phyloP scores from a whole-genome alignment of 2,888 invertebrate species.

The Metallyticus violacea region DNA sequence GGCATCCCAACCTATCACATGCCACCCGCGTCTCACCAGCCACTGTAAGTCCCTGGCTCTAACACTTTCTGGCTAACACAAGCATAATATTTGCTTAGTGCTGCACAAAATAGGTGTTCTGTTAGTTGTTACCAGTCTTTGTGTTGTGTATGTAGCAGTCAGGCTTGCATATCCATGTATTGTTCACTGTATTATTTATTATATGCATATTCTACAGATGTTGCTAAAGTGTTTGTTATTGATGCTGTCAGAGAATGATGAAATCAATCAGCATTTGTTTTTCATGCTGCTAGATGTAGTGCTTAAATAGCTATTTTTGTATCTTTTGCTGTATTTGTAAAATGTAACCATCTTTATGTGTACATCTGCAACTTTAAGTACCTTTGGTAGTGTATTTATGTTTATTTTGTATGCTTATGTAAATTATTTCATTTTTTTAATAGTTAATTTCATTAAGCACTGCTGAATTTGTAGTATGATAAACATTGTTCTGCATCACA shows the following conservation, averaged over 20 bases:
- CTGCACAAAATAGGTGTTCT: conserved; percentile 8
- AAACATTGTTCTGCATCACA: not conserved
- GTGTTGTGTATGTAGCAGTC: not conserved
- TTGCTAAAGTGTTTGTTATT: not conserved
- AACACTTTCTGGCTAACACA: conserved; percentile 5
- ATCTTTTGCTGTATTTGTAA: not conserved
- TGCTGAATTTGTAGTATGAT: not conserved
- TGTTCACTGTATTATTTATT: too few species aligned
- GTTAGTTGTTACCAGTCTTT: not conserved
- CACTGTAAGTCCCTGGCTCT: conserved; percentile 67
- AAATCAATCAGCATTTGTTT: not conserved
- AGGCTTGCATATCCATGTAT: not conserved
- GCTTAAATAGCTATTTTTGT: not conserved
- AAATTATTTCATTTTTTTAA: not conserved
- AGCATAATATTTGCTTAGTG: conserved; percentile 12
- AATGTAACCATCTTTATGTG: not conserved
- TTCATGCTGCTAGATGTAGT: not conserved
- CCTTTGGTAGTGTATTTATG: not conserved
- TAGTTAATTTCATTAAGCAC: not conserved
- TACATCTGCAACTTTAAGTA: not conserved
- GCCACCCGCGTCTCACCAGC: conserved; percentile 84
- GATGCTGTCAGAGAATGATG: not conserved
- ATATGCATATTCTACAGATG: not conserved
- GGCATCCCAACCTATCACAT: conserved; percentile 60
- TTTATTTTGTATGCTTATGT: not conserved